Evolutionary conservation across 2,797 vertebrate genomes (phyloP).

Genomic region (Melanitta fusca): DNA sequence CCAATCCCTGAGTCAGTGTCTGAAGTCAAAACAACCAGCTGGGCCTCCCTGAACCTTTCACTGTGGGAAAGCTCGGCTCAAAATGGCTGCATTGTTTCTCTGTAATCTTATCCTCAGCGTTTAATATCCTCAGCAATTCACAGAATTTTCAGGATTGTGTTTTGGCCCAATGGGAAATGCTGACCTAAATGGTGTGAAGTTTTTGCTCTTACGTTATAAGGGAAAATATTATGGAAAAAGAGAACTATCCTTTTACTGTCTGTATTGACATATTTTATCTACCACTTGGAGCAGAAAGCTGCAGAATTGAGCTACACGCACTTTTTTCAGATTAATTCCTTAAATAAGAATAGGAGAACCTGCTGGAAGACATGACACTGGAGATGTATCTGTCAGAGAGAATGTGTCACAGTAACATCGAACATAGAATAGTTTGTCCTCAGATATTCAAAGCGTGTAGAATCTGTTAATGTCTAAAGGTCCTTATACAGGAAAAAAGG

Average conservation of each 20-base stretch:
- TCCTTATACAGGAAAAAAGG: neutral
- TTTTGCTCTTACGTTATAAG: slow-evolving; percentile 30
- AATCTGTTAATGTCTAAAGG: neutral
- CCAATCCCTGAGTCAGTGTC: slow-evolving; percentile 84
- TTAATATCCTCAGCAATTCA: slow-evolving; percentile 81
- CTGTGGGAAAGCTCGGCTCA: slow-evolving; percentile 85
- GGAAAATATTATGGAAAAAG: slow-evolving; percentile 30
- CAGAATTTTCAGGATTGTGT: slow-evolving; percentile 78
- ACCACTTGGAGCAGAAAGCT: neutral
- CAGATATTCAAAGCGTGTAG: neutral
- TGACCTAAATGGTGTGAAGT: slow-evolving; percentile 55
- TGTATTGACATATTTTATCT: neutral
- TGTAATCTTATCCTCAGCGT: slow-evolving; percentile 85
- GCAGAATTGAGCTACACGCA: neutral
- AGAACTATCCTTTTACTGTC: neutral
- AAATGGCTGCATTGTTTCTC: slow-evolving; percentile 86
- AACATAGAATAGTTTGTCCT: neutral
- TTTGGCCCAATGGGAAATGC: slow-evolving; percentile 82
- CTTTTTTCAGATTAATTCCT: neutral
- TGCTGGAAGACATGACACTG: neutral
- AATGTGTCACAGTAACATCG: neutral
- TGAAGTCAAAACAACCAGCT: slow-evolving; percentile 82
- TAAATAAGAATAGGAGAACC: neutral
- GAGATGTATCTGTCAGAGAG: neutral
- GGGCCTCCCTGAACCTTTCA: slow-evolving; percentile 77